Evolutionary conservation across 2,113 vertebrate genomes (phyloP).

Genomic region (Melanostigma gelatinosum): DNA sequence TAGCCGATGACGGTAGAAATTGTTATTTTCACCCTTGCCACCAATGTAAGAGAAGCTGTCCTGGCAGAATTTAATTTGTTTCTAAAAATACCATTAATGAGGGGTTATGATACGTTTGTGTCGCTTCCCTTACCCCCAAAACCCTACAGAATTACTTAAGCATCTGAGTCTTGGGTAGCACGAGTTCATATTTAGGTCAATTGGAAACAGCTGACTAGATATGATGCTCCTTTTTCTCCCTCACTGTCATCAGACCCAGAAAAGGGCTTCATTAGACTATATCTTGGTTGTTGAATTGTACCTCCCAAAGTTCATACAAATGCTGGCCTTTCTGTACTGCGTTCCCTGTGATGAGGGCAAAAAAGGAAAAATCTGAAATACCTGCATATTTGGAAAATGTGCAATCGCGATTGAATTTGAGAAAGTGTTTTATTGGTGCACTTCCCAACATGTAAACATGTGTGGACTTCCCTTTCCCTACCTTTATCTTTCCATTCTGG

Average conservation of each 20-base stretch:
- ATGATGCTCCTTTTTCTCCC: conserved; percentile 39
- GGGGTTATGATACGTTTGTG: conserved; percentile 61
- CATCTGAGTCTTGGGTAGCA: conserved; percentile 24
- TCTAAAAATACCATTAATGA: conserved; percentile 78
- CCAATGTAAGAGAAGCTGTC: conserved; percentile 54
- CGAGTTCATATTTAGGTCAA: conserved; percentile 68
- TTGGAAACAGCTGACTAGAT: conserved; percentile 60
- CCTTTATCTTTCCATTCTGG: conserved; percentile 46
- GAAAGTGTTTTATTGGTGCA: conserved; percentile 51
- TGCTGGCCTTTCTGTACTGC: neutral
- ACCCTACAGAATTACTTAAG: conserved; percentile 50
- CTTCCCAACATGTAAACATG: conserved; percentile 24
- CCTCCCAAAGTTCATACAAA: conserved; percentile 18
- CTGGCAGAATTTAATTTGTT: conserved; percentile 57
- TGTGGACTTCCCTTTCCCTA: conserved; percentile 2
- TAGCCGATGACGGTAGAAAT: conserved; percentile 37
- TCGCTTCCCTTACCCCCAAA: conserved; percentile 48
- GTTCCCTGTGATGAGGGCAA: conserved; percentile 21
- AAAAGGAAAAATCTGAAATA: conserved; percentile 34
- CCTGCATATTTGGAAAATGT: conserved; percentile 44
- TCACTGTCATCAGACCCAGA: conserved; percentile 14
- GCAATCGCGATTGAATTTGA: conserved; percentile 31
- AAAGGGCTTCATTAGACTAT: conserved; percentile 22
- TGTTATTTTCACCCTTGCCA: conserved; percentile 57
- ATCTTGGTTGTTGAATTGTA: conserved; percentile 26